These are phyloP conservation scores for Hoplostethus mediterraneus DNA, from an alignment of 2,797 vertebrate species.

Conservation along the genomic window DNA sequence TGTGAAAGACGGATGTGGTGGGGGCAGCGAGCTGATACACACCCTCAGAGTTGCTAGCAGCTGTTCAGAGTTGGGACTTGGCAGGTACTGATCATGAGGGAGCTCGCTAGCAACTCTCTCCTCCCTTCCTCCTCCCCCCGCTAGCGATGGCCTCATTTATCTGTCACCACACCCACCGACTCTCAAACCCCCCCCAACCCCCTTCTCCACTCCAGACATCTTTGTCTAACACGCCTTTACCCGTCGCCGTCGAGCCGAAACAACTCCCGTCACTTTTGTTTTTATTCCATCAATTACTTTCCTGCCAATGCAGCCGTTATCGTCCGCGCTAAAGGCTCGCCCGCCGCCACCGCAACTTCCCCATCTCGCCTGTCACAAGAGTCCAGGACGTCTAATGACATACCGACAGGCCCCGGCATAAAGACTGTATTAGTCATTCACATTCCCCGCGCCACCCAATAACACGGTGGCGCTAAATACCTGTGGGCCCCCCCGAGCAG, in stretches of 20 bases:
- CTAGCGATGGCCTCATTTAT: conserved; percentile 81
- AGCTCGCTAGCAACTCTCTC: conserved; percentile 69
- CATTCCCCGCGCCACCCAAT: conserved; percentile 11
- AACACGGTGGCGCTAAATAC: conserved; percentile 51
- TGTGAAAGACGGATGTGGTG: conserved; percentile 65
- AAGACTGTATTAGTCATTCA: conserved; percentile 51
- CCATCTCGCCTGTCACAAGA: conserved; percentile 37
- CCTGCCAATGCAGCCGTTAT: conserved; percentile 47
- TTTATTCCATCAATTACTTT: conserved; percentile 64
- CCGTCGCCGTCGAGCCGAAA: conserved; percentile 45
- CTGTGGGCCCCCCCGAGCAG: conserved; percentile 26
- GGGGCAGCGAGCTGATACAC: conserved; percentile 59
- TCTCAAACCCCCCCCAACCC: conserved; percentile 19
- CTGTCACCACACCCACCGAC: conserved; percentile 66
- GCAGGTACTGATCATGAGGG: conserved; percentile 81
- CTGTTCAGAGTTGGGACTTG: conserved; percentile 81
- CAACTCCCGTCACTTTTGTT: conserved; percentile 66
- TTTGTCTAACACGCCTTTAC: conserved; percentile 71
- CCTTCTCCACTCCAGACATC: conserved; percentile 64
- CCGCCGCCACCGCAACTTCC: conserved; percentile 34
- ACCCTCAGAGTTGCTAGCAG: conserved; percentile 76
- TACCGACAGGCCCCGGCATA: conserved; percentile 40
- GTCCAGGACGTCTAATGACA: conserved; percentile 52
- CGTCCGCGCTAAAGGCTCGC: conserved; percentile 39
- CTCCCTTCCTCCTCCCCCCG: conserved; percentile 55